Evolutionary conservation across 1,140 invertebrate genomes (phyloP), one percentile per base, ranked within the genome.

Genomic region (Drosophila serrata): DNA sequence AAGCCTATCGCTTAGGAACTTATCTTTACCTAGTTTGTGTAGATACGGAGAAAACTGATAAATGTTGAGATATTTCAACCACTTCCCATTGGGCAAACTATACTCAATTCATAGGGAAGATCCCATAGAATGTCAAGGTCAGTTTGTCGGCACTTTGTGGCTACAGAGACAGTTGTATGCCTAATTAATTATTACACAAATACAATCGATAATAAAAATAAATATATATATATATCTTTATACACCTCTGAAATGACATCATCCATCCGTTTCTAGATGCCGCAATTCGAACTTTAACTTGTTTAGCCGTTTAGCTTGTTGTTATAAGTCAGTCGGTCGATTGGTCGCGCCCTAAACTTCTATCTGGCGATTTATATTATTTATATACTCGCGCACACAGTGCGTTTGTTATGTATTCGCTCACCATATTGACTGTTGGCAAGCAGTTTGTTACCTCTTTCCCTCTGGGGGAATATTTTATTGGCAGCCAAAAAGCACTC

Each of bases 381-480:
- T 90, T 90, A 90, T 88, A 78, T 78, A 70, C 35, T 15, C 12
- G 4, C 17, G 45, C 19, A 46, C 63, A 61, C 56, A 87, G 84
- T 87, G 84, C 84, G 84, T 88, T 84, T 84, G 84, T 81, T 84
- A 86, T 84, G 78, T 77, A 62, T 68, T 81, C 73, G 48, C 56
- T 29, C 2, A 17, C 45, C 31, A 15, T 37, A 46, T 40, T 56
- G 68, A 72, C 76, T 85, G 84, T 88, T 88, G 81, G 85, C 85
- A 90, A 85, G 81, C 73, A 79, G 46, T 59, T 77, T 79, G 68
- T 75, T 85, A 87, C 84, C 84, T 90, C 81, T 90, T 87, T 84
- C 67, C 75, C 75, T 37, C 24, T 33, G 37, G 31, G 31, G 24
- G n/a, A 56, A 49, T 72, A 80, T 84, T n/a, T 75, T 88, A 84